Evolutionary conservation across 2,113 vertebrate species (phyloP).

Genomic region (Corythoichthys haematopterus): DNA sequence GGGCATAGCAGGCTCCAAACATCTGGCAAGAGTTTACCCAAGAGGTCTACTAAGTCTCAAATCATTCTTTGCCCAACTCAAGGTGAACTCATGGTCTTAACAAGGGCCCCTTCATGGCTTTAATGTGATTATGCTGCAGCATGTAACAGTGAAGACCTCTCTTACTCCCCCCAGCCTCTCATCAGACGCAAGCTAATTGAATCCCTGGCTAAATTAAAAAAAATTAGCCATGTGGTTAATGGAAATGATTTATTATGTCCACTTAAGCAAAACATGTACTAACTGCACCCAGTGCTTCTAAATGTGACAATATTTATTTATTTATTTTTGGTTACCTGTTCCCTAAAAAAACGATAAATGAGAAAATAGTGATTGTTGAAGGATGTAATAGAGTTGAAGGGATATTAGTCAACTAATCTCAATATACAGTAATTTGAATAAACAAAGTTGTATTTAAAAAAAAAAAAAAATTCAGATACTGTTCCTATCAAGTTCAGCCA

Average conservation of each 20-base stretch:
- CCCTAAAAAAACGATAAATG: background rate
- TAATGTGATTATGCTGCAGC: constrained; percentile 62
- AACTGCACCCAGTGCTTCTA: constrained; percentile 60
- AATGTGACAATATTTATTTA: constrained; percentile 57
- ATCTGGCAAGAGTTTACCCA: constrained; percentile 32
- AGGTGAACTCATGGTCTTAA: constrained; percentile 56
- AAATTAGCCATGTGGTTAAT: constrained; percentile 64
- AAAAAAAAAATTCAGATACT: background rate
- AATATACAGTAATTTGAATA: background rate
- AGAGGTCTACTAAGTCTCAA: constrained; percentile 27
- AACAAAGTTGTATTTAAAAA: background rate
- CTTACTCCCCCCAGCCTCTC: constrained; percentile 50
- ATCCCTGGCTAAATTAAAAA: constrained; percentile 56
- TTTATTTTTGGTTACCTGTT: constrained; percentile 3
- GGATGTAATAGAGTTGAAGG: background rate
- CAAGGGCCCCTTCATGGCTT: constrained; percentile 59
- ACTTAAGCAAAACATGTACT: constrained; percentile 69
- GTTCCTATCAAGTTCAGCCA: background rate
- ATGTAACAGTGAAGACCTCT: constrained; percentile 40
- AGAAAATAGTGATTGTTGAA: background rate
- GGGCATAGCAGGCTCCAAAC: constrained; percentile 12
- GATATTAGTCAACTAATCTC: background rate
- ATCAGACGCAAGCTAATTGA: constrained; percentile 55
- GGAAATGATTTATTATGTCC: constrained; percentile 69
- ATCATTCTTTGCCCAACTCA: constrained; percentile 52